Percentiles rank a stretch among this genome's conserved stretches.
These are phyloP conservation scores for Episyrphus balteatus DNA, from an alignment of 1,140 invertebrate genomes.

Conservation along the genomic window DNA sequence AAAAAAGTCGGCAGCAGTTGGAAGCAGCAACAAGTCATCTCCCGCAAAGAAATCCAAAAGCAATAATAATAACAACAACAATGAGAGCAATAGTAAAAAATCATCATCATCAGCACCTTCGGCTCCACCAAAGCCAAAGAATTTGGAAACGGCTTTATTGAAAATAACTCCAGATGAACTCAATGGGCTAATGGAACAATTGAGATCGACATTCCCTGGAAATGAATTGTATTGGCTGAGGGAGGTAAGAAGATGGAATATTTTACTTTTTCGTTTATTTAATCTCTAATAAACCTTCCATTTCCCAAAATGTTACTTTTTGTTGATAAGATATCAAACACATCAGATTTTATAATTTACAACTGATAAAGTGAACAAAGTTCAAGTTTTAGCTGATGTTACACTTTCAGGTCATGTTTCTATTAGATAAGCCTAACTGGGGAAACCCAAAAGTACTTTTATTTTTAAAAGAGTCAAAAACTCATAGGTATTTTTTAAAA, in stretches of 20 bases:
- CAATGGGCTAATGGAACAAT: constrained; percentile 18
- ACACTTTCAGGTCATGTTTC: too few relatives aligned
- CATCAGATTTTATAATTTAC: too few relatives aligned
- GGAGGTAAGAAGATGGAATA: constrained; percentile 22
- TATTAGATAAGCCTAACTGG: too few relatives aligned
- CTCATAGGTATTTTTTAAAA: too few relatives aligned
- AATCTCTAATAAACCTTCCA: too few relatives aligned
- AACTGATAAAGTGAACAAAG: too few relatives aligned
- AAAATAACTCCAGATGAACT: constrained; percentile 24
- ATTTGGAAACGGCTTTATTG: constrained; percentile 49
- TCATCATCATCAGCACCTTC: constrained; percentile 21
- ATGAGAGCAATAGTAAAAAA: constrained; percentile 6
- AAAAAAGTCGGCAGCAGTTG: constrained; percentile 4
- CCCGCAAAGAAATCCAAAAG: constrained; percentile 37
- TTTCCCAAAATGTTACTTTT: too few relatives aligned
- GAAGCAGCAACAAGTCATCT: constrained; percentile 36
- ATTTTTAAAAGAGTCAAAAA: too few relatives aligned
- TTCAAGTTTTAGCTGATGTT: too few relatives aligned
- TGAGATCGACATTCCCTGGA: constrained; percentile 21
- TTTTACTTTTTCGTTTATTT: too few relatives aligned
- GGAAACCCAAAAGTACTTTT: too few relatives aligned
- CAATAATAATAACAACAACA: constrained; percentile 9
- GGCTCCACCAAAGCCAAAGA: constrained; percentile 50
- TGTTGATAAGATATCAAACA: too few relatives aligned
- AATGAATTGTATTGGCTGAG: constrained; percentile 27